These are phyloP conservation scores for Callipepla squamata DNA, from an alignment of 2,113 vertebrate species.

Conservation along the genomic window DNA sequence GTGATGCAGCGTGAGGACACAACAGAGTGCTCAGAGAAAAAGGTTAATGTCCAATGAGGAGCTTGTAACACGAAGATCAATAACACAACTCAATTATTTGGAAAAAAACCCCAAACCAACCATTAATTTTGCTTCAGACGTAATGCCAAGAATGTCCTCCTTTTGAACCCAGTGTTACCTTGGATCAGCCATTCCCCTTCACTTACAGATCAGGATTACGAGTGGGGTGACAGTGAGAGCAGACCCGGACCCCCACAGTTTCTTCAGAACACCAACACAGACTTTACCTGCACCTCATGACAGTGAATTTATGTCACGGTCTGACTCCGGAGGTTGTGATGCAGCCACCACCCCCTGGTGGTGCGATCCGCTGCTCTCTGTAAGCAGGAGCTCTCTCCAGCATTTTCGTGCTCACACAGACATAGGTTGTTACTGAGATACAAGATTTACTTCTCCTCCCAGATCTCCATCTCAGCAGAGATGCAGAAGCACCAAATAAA, in stretches of 20 bases:
- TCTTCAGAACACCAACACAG: not conserved
- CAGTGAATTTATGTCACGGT: not conserved
- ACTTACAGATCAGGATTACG: not conserved
- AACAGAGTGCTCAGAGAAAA: not conserved
- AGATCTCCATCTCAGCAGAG: not conserved
- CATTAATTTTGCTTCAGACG: constrained; percentile 17
- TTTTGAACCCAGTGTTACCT: constrained; percentile 8
- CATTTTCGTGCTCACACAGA: fast-evolving
- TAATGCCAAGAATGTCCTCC: not conserved
- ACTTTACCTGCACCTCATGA: not conserved
- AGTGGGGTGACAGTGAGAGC: not conserved
- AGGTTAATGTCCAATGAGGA: constrained; percentile 25
- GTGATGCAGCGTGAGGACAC: not conserved
- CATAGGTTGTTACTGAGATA: fast-evolving
- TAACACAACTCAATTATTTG: constrained; percentile 36
- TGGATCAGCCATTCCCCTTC: constrained; percentile 1
- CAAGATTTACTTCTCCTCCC: too few relatives aligned
- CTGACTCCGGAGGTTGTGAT: not conserved
- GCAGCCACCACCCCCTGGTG: not conserved
- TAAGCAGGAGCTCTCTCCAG: not conserved
- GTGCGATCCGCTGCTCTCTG: too few relatives aligned
- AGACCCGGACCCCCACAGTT: not conserved
- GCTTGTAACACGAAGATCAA: constrained; percentile 32
- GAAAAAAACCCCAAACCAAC: not conserved
- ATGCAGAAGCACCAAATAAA: not conserved